phyloP scores from a whole-genome alignment of 1,140 invertebrate species.

The Mylabris phalerata region DNA sequence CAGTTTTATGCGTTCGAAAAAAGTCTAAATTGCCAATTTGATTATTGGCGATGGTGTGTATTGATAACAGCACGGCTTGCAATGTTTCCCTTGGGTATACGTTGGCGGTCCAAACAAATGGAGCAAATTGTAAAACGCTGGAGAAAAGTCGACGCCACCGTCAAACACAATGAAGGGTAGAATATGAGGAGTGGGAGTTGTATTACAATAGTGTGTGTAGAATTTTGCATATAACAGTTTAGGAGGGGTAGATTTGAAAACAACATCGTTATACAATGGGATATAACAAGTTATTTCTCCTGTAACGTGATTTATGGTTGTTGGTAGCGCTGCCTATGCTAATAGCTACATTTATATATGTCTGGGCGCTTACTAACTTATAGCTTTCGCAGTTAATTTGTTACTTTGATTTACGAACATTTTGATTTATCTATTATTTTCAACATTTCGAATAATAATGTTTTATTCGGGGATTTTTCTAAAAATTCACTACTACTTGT shows the following conservation, averaged over 20 bases:
- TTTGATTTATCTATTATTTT: slow-evolving; percentile 18
- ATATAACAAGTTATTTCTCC: slow-evolving; percentile 44
- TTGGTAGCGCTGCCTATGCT: slow-evolving; percentile 42
- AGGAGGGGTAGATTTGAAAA: slow-evolving; percentile 38
- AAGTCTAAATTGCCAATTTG: too few species aligned
- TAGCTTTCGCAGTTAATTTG: slow-evolving; percentile 43
- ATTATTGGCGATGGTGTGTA: not conserved
- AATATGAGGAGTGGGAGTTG: not conserved
- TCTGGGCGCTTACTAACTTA: slow-evolving; percentile 39
- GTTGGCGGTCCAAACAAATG: slow-evolving; percentile 17
- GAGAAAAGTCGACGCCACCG: not conserved
- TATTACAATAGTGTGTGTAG: slow-evolving; percentile 20
- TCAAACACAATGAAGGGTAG: too few species aligned
- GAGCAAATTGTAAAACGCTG: slow-evolving; percentile 14
- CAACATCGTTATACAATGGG: slow-evolving; percentile 42
- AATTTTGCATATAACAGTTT: slow-evolving; percentile 36
- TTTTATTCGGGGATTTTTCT: too few species aligned
- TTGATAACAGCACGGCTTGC: slow-evolving; percentile 21
- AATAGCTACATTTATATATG: slow-evolving; percentile 43
- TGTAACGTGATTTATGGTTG: slow-evolving; percentile 41
- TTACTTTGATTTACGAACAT: slow-evolving; percentile 42
- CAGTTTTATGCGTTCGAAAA: too few species aligned
- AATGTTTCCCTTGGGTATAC: slow-evolving; percentile 33
- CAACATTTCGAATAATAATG: too few species aligned
- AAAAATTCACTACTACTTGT: too few species aligned